phyloP scores from a whole-genome alignment of 2,888 invertebrate species.

The Hoplodrina ambigua region DNA sequence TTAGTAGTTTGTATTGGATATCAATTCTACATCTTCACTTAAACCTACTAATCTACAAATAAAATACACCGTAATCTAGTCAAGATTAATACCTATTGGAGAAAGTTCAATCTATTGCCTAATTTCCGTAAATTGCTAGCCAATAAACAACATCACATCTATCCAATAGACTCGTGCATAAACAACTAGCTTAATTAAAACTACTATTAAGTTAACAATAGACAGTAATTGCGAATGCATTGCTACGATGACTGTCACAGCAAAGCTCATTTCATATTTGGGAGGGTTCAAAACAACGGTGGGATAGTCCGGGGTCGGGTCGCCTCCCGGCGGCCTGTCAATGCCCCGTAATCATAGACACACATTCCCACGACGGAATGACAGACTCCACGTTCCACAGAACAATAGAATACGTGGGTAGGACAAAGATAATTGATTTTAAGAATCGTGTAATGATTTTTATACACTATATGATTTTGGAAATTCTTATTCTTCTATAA shows the following conservation, averaged over 20 bases:
- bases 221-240: conserved; percentile 66
- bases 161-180: conserved; percentile 1
- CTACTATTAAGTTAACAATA: conserved; percentile 62
- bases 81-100: no score
- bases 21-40: no score
- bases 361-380: conserved; percentile 65
- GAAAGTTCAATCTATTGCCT: no score
- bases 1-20: no score
- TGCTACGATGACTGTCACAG: conserved; percentile 64
- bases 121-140: neutral
- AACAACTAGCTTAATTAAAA: conserved; percentile 59
- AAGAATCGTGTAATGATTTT: conserved; percentile 39
- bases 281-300: conserved; percentile 67
- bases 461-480: conserved; percentile 15
- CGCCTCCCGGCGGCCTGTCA: conserved; percentile 57
- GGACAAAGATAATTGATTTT: conserved; percentile 60
- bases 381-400: conserved; percentile 44
- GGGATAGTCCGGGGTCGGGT: conserved; percentile 45
- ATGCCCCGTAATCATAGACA: conserved; percentile 60
- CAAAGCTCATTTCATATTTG: conserved; percentile 66
- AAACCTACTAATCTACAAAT: no score
- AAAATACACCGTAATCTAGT: no score
- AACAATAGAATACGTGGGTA: conserved; percentile 58
- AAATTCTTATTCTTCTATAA: conserved; percentile 8
- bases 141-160: neutral